phyloP scores from a whole-genome alignment of 1,140 invertebrate species.

The Euura saliciscinereae region DNA sequence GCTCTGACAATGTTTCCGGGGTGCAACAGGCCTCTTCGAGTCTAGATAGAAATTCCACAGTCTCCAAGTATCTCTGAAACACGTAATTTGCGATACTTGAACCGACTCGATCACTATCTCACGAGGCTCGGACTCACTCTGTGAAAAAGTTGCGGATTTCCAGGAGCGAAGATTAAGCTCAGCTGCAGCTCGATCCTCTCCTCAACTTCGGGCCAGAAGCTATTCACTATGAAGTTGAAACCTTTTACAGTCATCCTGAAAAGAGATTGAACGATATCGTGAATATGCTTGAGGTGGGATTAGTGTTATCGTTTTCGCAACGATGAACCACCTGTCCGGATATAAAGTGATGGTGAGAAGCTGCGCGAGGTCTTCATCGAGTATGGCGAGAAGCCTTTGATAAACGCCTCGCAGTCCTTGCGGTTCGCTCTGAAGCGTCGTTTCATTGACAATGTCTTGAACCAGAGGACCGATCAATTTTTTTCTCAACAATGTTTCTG shows the following conservation, averaged over 20 bases:
- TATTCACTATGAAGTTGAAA: slow-evolving; percentile 87
- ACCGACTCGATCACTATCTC: background rate
- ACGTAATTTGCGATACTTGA: slow-evolving; percentile 1
- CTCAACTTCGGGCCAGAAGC: slow-evolving; percentile 88
- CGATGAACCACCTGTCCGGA: slow-evolving; percentile 58
- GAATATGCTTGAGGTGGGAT: no score
- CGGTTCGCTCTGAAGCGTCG: slow-evolving; percentile 72
- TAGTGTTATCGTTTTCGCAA: no score
- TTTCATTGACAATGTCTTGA: slow-evolving; percentile 76
- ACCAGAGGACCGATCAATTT: slow-evolving; percentile 76
- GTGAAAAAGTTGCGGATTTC: slow-evolving; percentile 88
- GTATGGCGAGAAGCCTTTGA: slow-evolving; percentile 72
- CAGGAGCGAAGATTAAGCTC: slow-evolving; percentile 86
- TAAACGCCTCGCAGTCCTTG: slow-evolving; percentile 78
- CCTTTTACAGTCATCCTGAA: slow-evolving; percentile 65
- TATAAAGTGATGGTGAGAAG: slow-evolving; percentile 66
- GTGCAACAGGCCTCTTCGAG: slow-evolving; percentile 74
- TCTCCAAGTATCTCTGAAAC: slow-evolving; percentile 76
- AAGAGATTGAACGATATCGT: slow-evolving; percentile 15
- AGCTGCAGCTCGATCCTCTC: slow-evolving; percentile 77
- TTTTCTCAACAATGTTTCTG: slow-evolving; percentile 73
- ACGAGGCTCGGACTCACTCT: slow-evolving; percentile 52
- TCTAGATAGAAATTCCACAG: slow-evolving; percentile 77
- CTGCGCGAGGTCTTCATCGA: slow-evolving; percentile 70
- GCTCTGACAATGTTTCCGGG: slow-evolving; percentile 58